Base-by-base conservation (phyloP, 2,888 invertebrate genomes). In the Oxyteleia sp. region DNA sequence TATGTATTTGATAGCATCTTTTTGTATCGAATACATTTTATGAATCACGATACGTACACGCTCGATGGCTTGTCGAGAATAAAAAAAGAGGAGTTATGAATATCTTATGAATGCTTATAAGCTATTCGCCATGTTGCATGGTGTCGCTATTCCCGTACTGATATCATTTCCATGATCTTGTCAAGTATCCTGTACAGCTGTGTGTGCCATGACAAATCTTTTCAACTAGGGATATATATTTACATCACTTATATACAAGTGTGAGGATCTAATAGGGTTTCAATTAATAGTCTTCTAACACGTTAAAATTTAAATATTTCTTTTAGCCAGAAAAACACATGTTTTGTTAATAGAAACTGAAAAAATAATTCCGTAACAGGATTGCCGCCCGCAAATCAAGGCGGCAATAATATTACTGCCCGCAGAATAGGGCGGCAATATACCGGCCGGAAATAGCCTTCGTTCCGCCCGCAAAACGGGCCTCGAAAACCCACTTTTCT, bases 101-200 rank as follows among this genome's bases (percentile, higher is more conserved):
- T 91, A 90, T 89, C 89, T 90, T 89, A 90, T 88, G 88, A 90
- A 90, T 87, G 87, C 90, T 86, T 89, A 88, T 88, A 87, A 89
- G 85, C 87, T 83, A 76, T 85, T 83, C 69, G 84, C 75, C 71
- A 85, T 87, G 87, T 88, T 88, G 85, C 85, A 87, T 85, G 84
- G 71, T 88, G 88, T 87, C 87, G 72, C 69, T 84, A 84, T 88
- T 81, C 74, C 84, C 64, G 69, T 66, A 57, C 63, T 74, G 69
- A 82, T 84, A 82, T 74, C 64, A 49, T 59, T 63, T 64, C 49
- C 35, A n/a, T n/a, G n/a, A n/a, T n/a, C n/a, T n/a, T n/a, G n/a
- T n/a, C n/a, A n/a, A n/a, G n/a, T n/a, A n/a, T n/a, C n/a, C n/a
- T n/a, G n/a, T n/a, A n/a, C n/a, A n/a, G n/a, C n/a, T n/a, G n/a